Evolutionary conservation across 2,113 vertebrate genomes (phyloP).

Genomic region (Amia ocellicauda): DNA sequence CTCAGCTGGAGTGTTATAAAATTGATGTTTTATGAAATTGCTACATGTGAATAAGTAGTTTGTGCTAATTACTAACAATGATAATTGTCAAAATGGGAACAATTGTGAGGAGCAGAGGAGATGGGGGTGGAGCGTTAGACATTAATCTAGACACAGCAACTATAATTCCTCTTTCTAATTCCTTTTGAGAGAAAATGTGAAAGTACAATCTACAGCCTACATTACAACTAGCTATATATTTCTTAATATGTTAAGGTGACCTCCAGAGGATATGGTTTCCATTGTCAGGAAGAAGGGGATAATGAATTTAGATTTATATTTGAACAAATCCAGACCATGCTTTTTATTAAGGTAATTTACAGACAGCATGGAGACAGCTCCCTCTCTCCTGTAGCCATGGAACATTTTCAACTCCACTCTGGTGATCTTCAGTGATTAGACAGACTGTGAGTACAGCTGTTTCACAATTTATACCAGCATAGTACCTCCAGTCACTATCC

Average conservation of each 20-base stretch:
- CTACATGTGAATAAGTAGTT: background rate
- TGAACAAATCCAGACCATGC: too few species aligned
- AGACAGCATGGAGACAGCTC: too few species aligned
- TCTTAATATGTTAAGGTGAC: background rate
- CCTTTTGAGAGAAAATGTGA: background rate
- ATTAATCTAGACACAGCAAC: background rate
- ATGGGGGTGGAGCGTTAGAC: background rate
- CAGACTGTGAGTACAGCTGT: too few species aligned
- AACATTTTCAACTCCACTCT: too few species aligned
- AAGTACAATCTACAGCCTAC: background rate
- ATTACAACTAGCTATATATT: background rate
- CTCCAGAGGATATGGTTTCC: background rate
- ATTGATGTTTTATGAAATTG: background rate
- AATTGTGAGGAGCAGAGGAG: background rate
- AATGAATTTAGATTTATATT: too few species aligned
- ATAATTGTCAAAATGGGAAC: background rate
- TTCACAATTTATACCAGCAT: too few species aligned
- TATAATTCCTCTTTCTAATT: background rate
- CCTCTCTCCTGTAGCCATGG: too few species aligned
- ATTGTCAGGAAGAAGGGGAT: background rate
- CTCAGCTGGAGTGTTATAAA: background rate
- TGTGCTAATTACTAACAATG: slow-evolving; percentile 3
- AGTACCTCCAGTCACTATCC: too few species aligned
- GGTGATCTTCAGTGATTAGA: too few species aligned
- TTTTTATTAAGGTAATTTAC: too few species aligned